phyloP scores from a whole-genome alignment of 2,797 vertebrate genomes.

The Spizella passerina region DNA sequence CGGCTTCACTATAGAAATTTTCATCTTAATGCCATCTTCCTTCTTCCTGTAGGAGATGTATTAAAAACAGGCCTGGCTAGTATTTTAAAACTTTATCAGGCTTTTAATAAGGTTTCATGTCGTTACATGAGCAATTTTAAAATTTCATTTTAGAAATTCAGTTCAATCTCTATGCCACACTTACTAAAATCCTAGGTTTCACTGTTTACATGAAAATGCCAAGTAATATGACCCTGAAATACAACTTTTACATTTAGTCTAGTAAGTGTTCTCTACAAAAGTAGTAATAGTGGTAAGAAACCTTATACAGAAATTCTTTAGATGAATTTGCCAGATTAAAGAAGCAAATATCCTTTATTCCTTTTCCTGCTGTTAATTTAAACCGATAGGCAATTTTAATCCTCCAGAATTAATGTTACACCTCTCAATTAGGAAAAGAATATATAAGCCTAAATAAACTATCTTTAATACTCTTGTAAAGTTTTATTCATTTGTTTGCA shows the following conservation, averaged over 20 bases:
- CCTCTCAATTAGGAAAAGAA: background rate
- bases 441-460: background rate
- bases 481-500: slow-evolving; percentile 3
- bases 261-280: background rate
- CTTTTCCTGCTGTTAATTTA: background rate
- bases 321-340: background rate
- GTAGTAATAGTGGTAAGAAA: background rate
- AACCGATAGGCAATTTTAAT: background rate
- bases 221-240: background rate
- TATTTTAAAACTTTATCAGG: background rate
- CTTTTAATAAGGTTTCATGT: slow-evolving; percentile 5
- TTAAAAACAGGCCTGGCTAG: slow-evolving; percentile 17
- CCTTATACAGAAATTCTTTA: background rate
- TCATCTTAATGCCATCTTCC: slow-evolving; percentile 40
- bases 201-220: background rate
- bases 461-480: background rate
- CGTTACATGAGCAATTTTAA: background rate
- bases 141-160: background rate
- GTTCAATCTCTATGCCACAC: background rate
- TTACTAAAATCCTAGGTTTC: background rate
- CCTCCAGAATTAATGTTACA: background rate
- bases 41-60: background rate
- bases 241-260: background rate
- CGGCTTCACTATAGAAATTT: slow-evolving; percentile 21
- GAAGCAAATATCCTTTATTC: background rate